Percentiles rank a stretch among this genome's conserved stretches.
phyloP scores from a whole-genome alignment of 1,140 invertebrate species.

The Heliconius melpomene region DNA sequence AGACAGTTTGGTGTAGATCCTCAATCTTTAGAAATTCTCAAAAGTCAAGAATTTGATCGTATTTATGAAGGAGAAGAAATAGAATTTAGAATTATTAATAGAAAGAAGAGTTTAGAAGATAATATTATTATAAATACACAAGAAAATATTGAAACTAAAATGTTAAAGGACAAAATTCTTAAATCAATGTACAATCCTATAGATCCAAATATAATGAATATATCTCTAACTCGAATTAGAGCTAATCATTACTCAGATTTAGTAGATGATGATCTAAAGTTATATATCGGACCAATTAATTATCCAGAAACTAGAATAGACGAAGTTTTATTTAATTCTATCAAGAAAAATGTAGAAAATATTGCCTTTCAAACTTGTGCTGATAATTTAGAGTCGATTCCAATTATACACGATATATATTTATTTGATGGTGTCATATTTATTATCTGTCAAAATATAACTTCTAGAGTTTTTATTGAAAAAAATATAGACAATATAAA shows the following conservation, averaged over 20 bases:
- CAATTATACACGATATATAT: constrained; percentile 68
- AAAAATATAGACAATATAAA: constrained; percentile 48
- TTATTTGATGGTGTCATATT: constrained; percentile 74
- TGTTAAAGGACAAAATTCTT: constrained; percentile 48
- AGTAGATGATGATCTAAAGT: constrained; percentile 67
- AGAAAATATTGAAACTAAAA: constrained; percentile 47
- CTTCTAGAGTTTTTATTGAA: constrained; percentile 59
- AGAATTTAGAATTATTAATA: constrained; percentile 65
- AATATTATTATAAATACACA: constrained; percentile 31
- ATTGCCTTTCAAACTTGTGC: constrained; percentile 50
- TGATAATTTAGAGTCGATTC: constrained; percentile 43
- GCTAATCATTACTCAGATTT: constrained; percentile 65
- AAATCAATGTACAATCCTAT: constrained; percentile 62
- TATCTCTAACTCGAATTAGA: constrained; percentile 55
- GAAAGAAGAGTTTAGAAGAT: constrained; percentile 56
- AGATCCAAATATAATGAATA: constrained; percentile 53
- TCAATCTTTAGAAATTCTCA: constrained; percentile 64
- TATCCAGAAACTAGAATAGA: constrained; percentile 67
- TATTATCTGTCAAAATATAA: constrained; percentile 61
- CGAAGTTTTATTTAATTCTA: constrained; percentile 54
- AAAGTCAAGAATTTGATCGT: constrained; percentile 59
- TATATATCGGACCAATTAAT: constrained; percentile 66
- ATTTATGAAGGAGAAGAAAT: constrained; percentile 57
- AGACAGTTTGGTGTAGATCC: constrained; percentile 71
- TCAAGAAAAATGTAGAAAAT: constrained; percentile 59